Percentiles rank a stretch among this genome's conserved stretches.
phyloP scores from a whole-genome alignment of 2,797 vertebrate genomes.

The Pteronotus mesoamericanus region DNA sequence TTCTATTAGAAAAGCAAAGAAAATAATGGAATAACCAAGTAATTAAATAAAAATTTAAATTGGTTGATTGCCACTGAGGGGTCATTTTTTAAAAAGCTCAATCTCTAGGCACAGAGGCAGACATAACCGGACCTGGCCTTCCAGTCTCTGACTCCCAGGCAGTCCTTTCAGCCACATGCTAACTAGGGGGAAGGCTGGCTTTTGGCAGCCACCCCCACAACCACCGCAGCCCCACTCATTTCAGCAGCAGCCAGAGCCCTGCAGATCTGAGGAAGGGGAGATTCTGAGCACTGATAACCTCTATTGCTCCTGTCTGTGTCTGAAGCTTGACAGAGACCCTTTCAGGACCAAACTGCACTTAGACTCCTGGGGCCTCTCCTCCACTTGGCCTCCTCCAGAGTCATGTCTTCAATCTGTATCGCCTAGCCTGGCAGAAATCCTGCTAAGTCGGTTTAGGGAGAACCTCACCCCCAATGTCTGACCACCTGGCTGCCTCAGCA shows the following conservation, averaged over 20 bases:
- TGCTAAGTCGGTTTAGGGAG: accelerated
- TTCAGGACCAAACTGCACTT: background rate
- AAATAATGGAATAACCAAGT: constrained; percentile 39
- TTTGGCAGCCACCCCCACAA: background rate
- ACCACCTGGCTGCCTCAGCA: background rate
- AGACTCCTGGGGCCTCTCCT: background rate
- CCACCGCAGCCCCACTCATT: background rate
- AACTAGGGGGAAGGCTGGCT: accelerated
- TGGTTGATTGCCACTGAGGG: background rate
- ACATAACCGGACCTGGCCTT: accelerated
- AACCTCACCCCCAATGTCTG: no score
- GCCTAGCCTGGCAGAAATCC: background rate
- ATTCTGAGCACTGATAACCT: accelerated
- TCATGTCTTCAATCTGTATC: accelerated
- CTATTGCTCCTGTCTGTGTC: no score
- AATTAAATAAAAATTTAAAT: constrained; percentile 54
- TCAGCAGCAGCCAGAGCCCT: background rate
- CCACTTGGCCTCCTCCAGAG: no score
- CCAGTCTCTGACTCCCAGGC: background rate
- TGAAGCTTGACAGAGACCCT: background rate
- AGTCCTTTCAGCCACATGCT: accelerated
- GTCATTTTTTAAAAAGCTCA: background rate
- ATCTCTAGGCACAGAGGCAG: no score
- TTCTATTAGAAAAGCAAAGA: constrained; percentile 20
- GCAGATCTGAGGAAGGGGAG: background rate